Percentiles rank a stretch among this genome's conserved stretches.
phyloP scores from a whole-genome alignment of 2,113 vertebrate species.

The Pseudonaja textilis region DNA sequence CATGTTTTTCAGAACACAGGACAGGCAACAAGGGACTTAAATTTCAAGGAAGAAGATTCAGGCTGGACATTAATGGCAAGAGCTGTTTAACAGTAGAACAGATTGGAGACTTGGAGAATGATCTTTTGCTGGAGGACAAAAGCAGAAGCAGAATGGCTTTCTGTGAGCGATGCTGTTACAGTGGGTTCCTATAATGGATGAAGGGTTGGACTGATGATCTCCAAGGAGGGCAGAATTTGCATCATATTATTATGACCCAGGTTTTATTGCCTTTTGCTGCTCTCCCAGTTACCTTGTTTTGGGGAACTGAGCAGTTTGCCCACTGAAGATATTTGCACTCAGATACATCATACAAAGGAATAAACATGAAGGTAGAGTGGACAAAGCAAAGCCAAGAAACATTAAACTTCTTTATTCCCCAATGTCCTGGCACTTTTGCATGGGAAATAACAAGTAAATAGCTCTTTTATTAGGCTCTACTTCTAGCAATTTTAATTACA shows the following conservation, averaged over 20 bases:
- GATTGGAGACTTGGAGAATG: background rate
- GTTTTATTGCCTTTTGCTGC: background rate
- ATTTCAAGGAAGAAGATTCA: background rate
- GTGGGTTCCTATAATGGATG: background rate
- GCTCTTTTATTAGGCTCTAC: background rate
- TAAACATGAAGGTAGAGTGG: background rate
- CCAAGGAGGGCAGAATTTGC: background rate
- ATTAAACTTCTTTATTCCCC: background rate
- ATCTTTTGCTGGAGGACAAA: background rate
- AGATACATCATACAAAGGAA: background rate
- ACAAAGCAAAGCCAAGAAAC: background rate
- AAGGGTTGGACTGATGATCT: background rate
- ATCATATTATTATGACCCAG: background rate
- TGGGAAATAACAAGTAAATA: background rate
- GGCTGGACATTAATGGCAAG: background rate
- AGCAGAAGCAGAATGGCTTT: background rate
- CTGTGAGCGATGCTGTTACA: background rate
- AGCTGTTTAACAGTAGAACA: background rate
- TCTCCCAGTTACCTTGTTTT: background rate
- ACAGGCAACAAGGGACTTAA: background rate
- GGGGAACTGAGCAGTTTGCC: background rate
- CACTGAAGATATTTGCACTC: background rate
- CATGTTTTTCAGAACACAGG: background rate
- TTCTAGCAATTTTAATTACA: slow-evolving; percentile 65
- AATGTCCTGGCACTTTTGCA: background rate